Evolutionary conservation across 2,113 vertebrate genomes (phyloP).

Genomic region (Notarius lentiginosus): DNA sequence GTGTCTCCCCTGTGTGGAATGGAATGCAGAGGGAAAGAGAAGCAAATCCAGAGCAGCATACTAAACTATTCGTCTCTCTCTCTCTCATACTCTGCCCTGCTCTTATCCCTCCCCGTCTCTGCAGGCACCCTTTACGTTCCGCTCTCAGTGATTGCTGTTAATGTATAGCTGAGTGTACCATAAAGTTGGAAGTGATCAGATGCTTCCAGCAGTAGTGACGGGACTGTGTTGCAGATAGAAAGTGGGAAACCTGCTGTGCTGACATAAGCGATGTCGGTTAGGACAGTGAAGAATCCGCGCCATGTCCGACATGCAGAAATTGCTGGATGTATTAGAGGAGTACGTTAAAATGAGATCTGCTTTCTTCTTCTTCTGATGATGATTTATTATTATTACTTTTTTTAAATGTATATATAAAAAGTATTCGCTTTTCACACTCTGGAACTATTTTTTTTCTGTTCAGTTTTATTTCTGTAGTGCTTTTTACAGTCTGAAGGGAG

Average conservation of each 20-base stretch:
- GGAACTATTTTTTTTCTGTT: not conserved
- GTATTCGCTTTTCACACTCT: not conserved
- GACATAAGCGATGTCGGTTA: slow-evolving; percentile 1
- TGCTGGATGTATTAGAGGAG: not conserved
- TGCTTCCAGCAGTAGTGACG: not conserved
- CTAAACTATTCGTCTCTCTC: slow-evolving; percentile 29
- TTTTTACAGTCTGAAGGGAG: not conserved
- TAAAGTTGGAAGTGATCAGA: not conserved
- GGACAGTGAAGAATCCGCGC: not conserved
- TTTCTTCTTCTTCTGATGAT: not conserved
- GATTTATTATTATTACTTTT: not conserved
- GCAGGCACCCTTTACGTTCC: not conserved
- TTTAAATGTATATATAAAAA: not conserved
- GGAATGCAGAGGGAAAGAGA: slow-evolving; percentile 50
- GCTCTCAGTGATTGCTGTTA: not conserved
- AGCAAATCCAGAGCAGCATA: slow-evolving; percentile 42
- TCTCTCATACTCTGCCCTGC: not conserved
- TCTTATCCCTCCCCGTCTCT: not conserved
- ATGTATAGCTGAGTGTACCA: not conserved
- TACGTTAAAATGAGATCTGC: not conserved
- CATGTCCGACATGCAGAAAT: not conserved
- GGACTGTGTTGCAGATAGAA: not conserved
- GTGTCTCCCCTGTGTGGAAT: slow-evolving; percentile 54
- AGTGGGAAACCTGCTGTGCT: not conserved
- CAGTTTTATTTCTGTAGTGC: not conserved